Evolutionary conservation across 1,140 invertebrate genomes (phyloP).

Genomic region (Neodiprion pinetum): DNA sequence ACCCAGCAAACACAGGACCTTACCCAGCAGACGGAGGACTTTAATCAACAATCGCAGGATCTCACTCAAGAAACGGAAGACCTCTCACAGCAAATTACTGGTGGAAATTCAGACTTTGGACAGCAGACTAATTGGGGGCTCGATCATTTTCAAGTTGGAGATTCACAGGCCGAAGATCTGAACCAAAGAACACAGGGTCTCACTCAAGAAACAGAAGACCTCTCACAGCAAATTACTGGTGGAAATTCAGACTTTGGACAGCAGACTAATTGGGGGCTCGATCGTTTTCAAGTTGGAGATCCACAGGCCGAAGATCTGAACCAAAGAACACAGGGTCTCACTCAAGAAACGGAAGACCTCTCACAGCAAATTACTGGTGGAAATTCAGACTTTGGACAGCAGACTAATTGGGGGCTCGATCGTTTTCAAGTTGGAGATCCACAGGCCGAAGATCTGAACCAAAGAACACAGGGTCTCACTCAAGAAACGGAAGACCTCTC

Average conservation of each 20-base stretch:
- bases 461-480: constrained; percentile 24
- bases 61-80: constrained; percentile 2
- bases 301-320: constrained; percentile 17
- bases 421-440: constrained; percentile 20
- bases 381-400: constrained; percentile 15
- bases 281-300: no score
- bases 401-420: background rate
- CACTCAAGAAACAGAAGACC: constrained; percentile 20
- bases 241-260: no score
- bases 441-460: constrained; percentile 14
- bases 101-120: constrained; percentile 11
- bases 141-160: constrained; percentile 21
- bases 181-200: constrained; percentile 22
- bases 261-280: no score
- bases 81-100: constrained; percentile 14
- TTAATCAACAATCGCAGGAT: constrained; percentile 40
- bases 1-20: constrained; percentile 28
- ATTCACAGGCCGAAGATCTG: constrained; percentile 19
- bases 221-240: background rate
- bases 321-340: constrained; percentile 11
- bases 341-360: constrained; percentile 13
- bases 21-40: constrained; percentile 43
- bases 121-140: constrained; percentile 17
- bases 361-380: constrained; percentile 5
- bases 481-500: constrained; percentile 15